phyloP scores from a whole-genome alignment of 2,888 invertebrate species.

The Phengaris alcon region DNA sequence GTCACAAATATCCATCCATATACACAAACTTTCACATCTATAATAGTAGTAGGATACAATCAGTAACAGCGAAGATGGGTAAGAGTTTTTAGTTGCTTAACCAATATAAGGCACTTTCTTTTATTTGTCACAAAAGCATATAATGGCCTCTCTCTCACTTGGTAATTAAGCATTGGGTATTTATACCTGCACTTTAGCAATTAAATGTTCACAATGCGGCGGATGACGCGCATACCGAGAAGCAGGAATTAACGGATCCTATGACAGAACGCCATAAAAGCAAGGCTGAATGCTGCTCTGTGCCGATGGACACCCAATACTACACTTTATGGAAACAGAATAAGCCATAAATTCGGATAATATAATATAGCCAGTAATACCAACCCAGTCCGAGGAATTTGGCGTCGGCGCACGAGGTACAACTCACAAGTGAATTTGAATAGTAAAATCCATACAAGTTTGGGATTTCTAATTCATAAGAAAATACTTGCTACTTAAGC shows the following conservation, averaged over 20 bases:
- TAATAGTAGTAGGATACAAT: neutral
- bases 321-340: neutral
- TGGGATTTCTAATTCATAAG: neutral
- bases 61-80: neutral
- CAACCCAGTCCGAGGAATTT: neutral
- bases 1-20: no score
- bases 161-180: slow-evolving; percentile 27
- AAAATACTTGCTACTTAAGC: neutral
- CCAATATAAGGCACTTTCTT: slow-evolving; percentile 1
- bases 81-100: neutral
- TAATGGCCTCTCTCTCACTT: neutral
- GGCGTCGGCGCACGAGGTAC: neutral
- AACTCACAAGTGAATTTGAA: neutral
- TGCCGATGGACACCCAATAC: neutral
- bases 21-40: no score
- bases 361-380: neutral
- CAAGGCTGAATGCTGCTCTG: slow-evolving; percentile 27
- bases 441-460: neutral
- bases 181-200: slow-evolving; percentile 31
- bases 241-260: slow-evolving; percentile 34
- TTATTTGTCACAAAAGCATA: neutral
- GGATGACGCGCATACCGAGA: slow-evolving; percentile 21
- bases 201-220: slow-evolving; percentile 30
- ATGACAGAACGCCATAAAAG: slow-evolving; percentile 32
- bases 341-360: neutral